Evolutionary conservation across 1,140 invertebrate species (phyloP), one percentile per base, ranked within the genome.

Genomic region (Nebria ingens): DNA sequence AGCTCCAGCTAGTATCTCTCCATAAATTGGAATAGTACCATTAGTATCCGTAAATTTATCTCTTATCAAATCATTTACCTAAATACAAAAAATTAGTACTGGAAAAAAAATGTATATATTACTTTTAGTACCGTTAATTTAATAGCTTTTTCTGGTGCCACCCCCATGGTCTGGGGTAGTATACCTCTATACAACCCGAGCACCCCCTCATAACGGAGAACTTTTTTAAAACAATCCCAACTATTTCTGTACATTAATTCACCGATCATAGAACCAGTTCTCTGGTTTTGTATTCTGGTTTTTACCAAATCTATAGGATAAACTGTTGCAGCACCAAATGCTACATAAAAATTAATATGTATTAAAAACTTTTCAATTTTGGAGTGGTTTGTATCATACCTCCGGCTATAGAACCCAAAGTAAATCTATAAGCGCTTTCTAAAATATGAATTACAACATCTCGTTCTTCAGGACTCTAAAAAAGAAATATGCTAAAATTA

Each of bases 271-370:
- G 89, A 91, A 13, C 90, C 89, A 0, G 86, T 82, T 22, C 93
- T 79, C 70, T 98, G 95, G 77, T 98, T 98, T 74, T 98, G 95
- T 87, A 98, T 91, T 58, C 95, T 76, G 1, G 95, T 98, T 73
- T 92, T 98, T 0, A 98, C 94, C 61, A 98, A 76, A 77, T 98
- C 95, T 68, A 98, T 97, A 2, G 95, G 94, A 73, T 98, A 98
- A 0, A 98, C 95, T 12, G 92, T 89, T 21, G 93, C 94, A 3
- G 94, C 95, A 60, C 95, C 95, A 58, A 91, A 86, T 56, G 93
- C 93, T 45, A 45, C 4, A 29, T 34, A 45, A 11, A 45, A 12
- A 12, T 45, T 45, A 12, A 4, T 12, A 45, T 11, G 15, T 12
- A 45, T 45, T 45, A 17, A 45, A 45, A 45, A 45, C 17, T 3